Percentiles rank a stretch among this genome's conserved stretches.
phyloP scores from a whole-genome alignment of 2,888 invertebrate species.

The Drosophila limbata region DNA sequence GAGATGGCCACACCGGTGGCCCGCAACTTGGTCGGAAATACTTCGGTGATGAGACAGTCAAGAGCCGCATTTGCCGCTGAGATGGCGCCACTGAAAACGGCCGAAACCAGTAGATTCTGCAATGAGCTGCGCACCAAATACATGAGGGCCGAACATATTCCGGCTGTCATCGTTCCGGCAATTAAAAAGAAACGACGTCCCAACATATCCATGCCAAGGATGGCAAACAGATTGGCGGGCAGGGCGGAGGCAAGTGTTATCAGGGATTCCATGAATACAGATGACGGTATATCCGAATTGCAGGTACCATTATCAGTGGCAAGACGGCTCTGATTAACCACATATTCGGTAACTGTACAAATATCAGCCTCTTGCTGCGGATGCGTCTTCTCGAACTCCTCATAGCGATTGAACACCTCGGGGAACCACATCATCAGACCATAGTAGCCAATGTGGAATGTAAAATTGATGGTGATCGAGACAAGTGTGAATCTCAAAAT shows the following conservation, averaged over 20 bases:
- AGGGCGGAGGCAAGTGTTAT: conserved; percentile 94
- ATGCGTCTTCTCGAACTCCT: conserved; percentile 90
- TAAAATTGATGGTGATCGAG: conserved; percentile 95
- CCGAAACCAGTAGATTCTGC: conserved; percentile 93
- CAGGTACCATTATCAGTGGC: conserved; percentile 88
- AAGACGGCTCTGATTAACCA: conserved; percentile 88
- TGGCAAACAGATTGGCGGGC: conserved; percentile 93
- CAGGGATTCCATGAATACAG: conserved; percentile 94
- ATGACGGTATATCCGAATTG: conserved; percentile 90
- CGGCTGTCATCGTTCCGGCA: conserved; percentile 94
- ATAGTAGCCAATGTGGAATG: conserved; percentile 98
- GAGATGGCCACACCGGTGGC: conserved; percentile 96
- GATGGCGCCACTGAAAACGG: conserved; percentile 94
- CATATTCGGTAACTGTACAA: conserved; percentile 92
- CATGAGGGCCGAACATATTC: conserved; percentile 93
- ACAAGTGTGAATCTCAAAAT: conserved; percentile 93
- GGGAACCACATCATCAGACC: conserved; percentile 99
- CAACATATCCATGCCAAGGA: conserved; percentile 93
- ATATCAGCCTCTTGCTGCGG: conserved; percentile 89
- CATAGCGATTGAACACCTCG: conserved; percentile 95
- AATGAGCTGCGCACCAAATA: conserved; percentile 93
- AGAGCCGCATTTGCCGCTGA: conserved; percentile 95
- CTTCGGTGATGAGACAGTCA: conserved; percentile 96
- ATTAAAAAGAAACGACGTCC: conserved; percentile 91
- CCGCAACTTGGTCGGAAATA: conserved; percentile 95